A percentile compares a stretch with the other conserved stretches of the same genome.
Conservation (phyloP, 2,797 vertebrate genomes). For the Enteromius fasciolatus region DNA sequence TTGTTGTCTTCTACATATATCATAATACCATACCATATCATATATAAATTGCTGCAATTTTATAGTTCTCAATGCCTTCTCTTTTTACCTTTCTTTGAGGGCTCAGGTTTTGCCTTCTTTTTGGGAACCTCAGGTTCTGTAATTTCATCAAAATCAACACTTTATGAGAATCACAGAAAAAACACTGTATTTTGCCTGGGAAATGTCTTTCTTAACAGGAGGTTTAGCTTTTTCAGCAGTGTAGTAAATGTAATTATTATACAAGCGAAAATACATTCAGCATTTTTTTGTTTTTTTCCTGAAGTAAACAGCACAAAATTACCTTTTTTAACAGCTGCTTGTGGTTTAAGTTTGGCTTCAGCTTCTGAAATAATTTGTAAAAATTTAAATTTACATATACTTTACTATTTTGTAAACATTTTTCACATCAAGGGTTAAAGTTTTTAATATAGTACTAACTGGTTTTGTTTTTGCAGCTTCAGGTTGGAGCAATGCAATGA, state of each 20-base stretch:
- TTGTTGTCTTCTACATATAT: too few relatives aligned
- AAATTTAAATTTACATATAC: neutral
- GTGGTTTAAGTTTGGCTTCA: conserved; percentile 19
- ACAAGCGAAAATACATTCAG: neutral
- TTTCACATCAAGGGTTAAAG: neutral
- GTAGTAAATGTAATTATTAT: neutral
- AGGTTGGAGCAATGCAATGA: neutral
- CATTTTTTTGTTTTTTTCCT: too few relatives aligned
- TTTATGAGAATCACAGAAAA: neutral
- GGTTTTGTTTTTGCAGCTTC: neutral
- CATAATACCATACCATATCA: neutral
- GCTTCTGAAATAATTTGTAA: neutral
- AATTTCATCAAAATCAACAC: conserved; percentile 14
- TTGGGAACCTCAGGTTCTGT: conserved; percentile 40
- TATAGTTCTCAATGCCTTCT: neutral
- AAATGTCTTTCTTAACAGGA: conserved; percentile 21
- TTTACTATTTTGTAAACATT: neutral
- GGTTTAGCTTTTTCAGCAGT: conserved; percentile 35
- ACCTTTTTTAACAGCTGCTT: neutral
- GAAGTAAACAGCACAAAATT: neutral
- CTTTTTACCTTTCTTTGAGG: conserved; percentile 21
- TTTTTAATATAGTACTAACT: neutral
- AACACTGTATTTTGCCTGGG: neutral
- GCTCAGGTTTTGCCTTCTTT: conserved; percentile 16
- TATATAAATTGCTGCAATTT: neutral